Conservation (phyloP, 2,888 invertebrate species). For the Lordiphosa andalusiaca region DNA sequence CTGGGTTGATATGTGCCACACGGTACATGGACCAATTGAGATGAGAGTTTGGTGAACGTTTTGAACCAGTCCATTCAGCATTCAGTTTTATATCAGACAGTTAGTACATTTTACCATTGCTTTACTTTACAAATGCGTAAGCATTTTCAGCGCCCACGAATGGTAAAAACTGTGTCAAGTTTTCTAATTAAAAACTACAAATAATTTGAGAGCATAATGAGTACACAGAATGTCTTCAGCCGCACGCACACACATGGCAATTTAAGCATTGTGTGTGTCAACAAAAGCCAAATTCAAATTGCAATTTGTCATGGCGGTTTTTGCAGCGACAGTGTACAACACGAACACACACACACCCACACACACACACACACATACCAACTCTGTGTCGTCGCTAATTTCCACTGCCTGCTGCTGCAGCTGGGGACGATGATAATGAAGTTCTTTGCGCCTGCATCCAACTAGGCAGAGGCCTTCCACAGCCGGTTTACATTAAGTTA, state of each 20-base stretch:
- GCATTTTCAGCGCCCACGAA: not conserved
- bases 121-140: too few relatives aligned
- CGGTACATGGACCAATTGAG: too few relatives aligned
- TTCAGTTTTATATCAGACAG: too few relatives aligned
- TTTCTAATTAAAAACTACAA: constrained; percentile 73
- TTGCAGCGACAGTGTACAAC: constrained; percentile 15
- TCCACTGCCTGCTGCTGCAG: constrained; percentile 20
- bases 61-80: too few relatives aligned
- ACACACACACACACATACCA: constrained; percentile 12
- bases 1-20: too few relatives aligned
- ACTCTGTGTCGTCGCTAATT: constrained; percentile 32
- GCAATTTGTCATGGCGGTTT: constrained; percentile 61
- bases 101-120: too few relatives aligned
- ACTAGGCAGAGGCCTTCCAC: not conserved
- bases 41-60: too few relatives aligned
- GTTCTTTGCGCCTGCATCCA: constrained; percentile 10
- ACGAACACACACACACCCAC: constrained; percentile 15
- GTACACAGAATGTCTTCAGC: constrained; percentile 27
- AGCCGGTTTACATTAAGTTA: constrained; percentile 3
- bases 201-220: constrained; percentile 63
- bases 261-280: constrained; percentile 25
- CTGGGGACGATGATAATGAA: constrained; percentile 25
- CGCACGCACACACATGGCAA: constrained; percentile 12
- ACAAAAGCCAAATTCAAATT: constrained; percentile 73
- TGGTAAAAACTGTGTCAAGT: constrained; percentile 37